Percentiles rank a stretch among this genome's conserved stretches.
Evolutionary conservation across 1,140 invertebrate species (phyloP).

Genomic region (Teleopsis dalmanni): DNA sequence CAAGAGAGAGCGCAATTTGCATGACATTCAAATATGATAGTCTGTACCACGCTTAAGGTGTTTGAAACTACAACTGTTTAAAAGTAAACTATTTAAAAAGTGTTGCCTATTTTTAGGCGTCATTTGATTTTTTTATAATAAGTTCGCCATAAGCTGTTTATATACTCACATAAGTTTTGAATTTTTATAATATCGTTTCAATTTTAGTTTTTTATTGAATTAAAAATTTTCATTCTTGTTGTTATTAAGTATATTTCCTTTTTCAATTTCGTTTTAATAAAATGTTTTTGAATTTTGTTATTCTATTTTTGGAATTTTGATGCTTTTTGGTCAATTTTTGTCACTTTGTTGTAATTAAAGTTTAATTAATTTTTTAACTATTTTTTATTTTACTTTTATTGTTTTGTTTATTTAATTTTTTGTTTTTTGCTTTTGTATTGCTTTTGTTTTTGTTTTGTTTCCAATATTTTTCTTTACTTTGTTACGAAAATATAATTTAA

Average conservation of each 20-base stretch:
- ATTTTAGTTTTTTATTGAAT: too few species aligned
- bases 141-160: too few species aligned
- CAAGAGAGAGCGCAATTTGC: too few species aligned
- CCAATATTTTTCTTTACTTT: neutral
- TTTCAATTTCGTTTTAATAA: too few species aligned
- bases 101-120: too few species aligned
- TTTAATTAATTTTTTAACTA: neutral
- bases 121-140: too few species aligned
- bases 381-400: neutral
- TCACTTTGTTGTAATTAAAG: neutral
- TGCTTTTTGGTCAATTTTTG: neutral
- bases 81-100: too few species aligned
- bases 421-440: slow-evolving; percentile 1
- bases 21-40: too few species aligned
- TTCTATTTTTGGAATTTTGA: neutral
- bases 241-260: neutral
- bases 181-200: too few species aligned
- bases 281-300: neutral
- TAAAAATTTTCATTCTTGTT: neutral
- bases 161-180: too few species aligned
- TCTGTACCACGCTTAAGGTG: too few species aligned
- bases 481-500: slow-evolving; percentile 52
- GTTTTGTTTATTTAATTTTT: neutral
- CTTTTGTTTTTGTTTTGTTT: neutral
- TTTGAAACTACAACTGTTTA: too few species aligned